Evolutionary conservation across 1,140 invertebrate genomes (phyloP), one percentile per base, ranked within the genome.

Genomic region (Meteorus sp.): DNA sequence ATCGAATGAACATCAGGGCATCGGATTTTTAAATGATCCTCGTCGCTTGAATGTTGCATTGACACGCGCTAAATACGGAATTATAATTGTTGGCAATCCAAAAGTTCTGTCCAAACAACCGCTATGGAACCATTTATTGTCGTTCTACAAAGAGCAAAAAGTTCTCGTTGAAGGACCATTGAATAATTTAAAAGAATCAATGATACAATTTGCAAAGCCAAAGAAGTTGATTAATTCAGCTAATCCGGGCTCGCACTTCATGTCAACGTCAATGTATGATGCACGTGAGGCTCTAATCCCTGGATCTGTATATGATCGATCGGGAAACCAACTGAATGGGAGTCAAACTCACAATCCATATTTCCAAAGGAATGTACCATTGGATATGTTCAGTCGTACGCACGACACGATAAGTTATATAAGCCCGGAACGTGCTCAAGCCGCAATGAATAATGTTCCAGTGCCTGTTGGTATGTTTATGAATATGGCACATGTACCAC

Each of bases 81-180:
- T 99, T 19, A 98, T 99, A 41, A 95, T 99, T 63, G 94, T 99
- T 50, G 98, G 98, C 41, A 99, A 99, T 81, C 97, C 98, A 0
- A 99, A 99, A 81, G 95, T 99, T 6, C 81, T 99, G 0, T 95
- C 96, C 0, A 98, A 98, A 78, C 97, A 99, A 82, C 93, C 94
- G 0, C 80, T 99, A 0, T 99, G 98, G 97, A 98, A 99, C 77
- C 95, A 99, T 73, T 80, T 99, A 58, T 81, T 99, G 17, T 94
- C 92, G 31, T 98, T 97, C 71, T 99, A 97, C 81, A 99, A 99
- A 73, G 97, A 99, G 72, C 93, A 97, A 63, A 94, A 95, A 72
- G 94, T 98, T 25, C 81, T 99, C 2, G 97, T 99, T 0, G 98
- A 99, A 82, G 98, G 98, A 0, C 96, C 97, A 0, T 79, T 99